Base-by-base conservation (phyloP, 2,113 vertebrate genomes). In the Scartelaos histophorus region DNA sequence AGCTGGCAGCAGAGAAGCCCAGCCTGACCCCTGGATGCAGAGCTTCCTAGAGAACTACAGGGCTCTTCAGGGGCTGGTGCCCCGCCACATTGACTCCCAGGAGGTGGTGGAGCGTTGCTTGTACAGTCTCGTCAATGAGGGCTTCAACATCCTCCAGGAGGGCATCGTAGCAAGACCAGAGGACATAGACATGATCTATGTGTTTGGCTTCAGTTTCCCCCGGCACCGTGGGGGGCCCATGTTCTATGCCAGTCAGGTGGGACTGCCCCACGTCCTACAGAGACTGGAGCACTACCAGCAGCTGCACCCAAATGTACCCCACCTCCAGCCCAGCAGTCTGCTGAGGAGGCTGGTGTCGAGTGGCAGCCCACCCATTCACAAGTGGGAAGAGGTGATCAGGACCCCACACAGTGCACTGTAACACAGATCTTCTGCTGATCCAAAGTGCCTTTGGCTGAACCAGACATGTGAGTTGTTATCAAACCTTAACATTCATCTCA, bases 181-280 rank as follows among this genome's bases (percentile, higher is more conserved):
- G 74, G 94, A 97, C 88, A 93, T 99, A n/a, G 97, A 98, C 67
- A 83, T 93, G 0, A 92, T 99, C 87, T 98, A 96, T 43, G 85
- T 95, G 82, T 91, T 95, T 53, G 97, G 97, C 7, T 99, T 95
- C 0, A 92, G 94, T 53, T 99, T 96, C 95, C 97, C 97, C 0
- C 93, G 84, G 74, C 93, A 98, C 83, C 92, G 12, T 1, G 97
- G 97, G 0, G 97, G 97, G 1, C 96, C 96, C 57, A 98, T 99
- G 97, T 98, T 95, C 89, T 95, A 98, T 0, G 96, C 96, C 5
- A 78, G 85, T 62, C 93, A 92, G 0, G 79, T 97, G 11, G 97
- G 97, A 2, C 83, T 98, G 54, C 73, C 90, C 21, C 90, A 0
- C 0, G 43, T 99, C 38, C 85, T 95, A 79, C 91, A 94, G 71